Conservation (phyloP, 2,888 invertebrate species). For the Hypsopygia costalis region DNA sequence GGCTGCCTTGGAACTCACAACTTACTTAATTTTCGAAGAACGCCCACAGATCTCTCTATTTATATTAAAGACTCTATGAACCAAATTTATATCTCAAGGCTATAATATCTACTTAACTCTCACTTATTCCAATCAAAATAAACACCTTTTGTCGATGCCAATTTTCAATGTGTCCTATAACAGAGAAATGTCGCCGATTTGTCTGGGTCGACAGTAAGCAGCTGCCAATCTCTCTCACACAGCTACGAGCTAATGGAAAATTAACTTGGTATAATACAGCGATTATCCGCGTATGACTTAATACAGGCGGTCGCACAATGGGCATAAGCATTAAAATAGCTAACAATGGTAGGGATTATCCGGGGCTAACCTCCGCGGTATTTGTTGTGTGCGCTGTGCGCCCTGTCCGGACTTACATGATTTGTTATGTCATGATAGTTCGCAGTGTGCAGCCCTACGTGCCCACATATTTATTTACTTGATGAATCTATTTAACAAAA, state of each 20-base stretch:
- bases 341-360: conserved; percentile 75
- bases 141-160: conserved; percentile 7
- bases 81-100: no score
- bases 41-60: no score
- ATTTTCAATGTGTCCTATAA: conserved; percentile 1
- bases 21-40: no score
- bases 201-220: conserved; percentile 52
- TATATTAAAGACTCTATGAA: no score
- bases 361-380: conserved; percentile 54
- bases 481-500: no score
- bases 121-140: conserved; percentile 10
- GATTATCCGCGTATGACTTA: conserved; percentile 79
- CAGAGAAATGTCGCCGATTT: conserved; percentile 40
- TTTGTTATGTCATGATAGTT: not conserved
- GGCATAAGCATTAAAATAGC: conserved; percentile 75
- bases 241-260: conserved; percentile 62
- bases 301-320: conserved; percentile 72
- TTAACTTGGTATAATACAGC: conserved; percentile 74
- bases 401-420: conserved; percentile 18
- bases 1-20: no score
- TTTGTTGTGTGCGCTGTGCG: conserved; percentile 38
- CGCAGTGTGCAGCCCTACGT: not conserved
- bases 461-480: not conserved
- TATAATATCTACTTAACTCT: not conserved
- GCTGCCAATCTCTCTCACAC: conserved; percentile 53